Evolutionary conservation across 2,113 vertebrate genomes (phyloP).

Genomic region (Chionis minor): DNA sequence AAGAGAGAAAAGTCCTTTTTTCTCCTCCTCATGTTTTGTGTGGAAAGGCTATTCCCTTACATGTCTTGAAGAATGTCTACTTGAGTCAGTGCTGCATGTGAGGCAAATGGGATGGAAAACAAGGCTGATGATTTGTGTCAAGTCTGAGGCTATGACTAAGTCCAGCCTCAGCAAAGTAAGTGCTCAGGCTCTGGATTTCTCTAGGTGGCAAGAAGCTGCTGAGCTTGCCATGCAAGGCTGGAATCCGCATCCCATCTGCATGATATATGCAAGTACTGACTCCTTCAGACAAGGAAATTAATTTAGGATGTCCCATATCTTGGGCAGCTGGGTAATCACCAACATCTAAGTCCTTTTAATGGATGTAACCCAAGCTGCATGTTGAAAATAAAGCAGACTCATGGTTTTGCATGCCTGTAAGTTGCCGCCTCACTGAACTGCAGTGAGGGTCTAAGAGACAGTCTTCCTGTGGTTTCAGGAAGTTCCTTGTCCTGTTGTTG

Average conservation of each 20-base stretch:
- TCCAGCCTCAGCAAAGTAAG: not conserved
- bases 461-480: not conserved
- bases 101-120: not conserved
- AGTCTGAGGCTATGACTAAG: not conserved
- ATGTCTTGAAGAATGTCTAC: not conserved
- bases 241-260: not conserved
- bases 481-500: not conserved
- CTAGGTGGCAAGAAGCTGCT: not conserved
- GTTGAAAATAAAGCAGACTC: not conserved
- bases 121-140: not conserved
- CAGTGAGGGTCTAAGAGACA: not conserved
- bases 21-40: not conserved
- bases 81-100: not conserved
- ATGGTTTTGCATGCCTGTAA: not conserved
- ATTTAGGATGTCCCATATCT: not conserved
- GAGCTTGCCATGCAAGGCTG: not conserved
- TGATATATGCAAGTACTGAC: not conserved
- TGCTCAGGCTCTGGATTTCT: not conserved
- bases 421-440: not conserved
- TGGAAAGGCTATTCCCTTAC: not conserved
- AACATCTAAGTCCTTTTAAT: not conserved
- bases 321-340: not conserved
- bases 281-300: not conserved
- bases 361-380: not conserved
- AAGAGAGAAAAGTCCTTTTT: not conserved